Evolutionary conservation across 2,113 vertebrate genomes (phyloP).

Genomic region (Neomonachus schauinslandi): DNA sequence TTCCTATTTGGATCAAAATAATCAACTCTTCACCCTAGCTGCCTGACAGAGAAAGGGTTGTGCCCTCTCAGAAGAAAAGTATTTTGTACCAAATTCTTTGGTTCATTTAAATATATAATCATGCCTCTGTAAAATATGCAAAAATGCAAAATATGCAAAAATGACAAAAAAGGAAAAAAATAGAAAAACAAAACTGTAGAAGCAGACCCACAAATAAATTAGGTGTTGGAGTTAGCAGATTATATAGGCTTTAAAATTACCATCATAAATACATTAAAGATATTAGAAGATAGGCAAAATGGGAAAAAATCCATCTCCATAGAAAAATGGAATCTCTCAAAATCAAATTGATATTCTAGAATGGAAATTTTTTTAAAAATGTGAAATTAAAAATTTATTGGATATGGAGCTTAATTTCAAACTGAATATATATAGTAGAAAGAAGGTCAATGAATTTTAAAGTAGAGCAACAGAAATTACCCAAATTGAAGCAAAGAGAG

Average conservation of each 20-base stretch:
- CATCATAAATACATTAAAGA: not conserved
- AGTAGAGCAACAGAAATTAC: not conserved
- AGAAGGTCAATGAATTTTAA: not conserved
- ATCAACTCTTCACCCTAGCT: not conserved
- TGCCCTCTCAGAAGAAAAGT: not conserved
- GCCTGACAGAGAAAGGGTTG: not conserved
- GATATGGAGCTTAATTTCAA: not conserved
- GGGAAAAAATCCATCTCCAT: not conserved
- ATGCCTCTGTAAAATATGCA: not conserved
- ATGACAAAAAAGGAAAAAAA: not conserved
- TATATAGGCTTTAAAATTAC: not conserved
- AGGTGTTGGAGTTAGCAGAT: not conserved
- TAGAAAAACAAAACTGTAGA: slow-evolving; percentile 1
- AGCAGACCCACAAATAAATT: not conserved
- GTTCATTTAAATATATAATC: not conserved
- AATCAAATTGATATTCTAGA: not conserved
- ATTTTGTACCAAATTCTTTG: not conserved
- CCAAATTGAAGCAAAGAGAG: not conserved
- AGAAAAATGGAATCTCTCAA: not conserved
- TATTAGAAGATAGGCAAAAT: not conserved
- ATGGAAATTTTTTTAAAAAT: not conserved
- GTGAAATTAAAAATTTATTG: not conserved
- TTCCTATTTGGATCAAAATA: not conserved
- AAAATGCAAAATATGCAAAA: not conserved
- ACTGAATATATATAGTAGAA: not conserved